A percentile compares a stretch with the other conserved stretches of the same genome.
phyloP scores from a whole-genome alignment of 2,888 invertebrate species.

The Nymphalis polychloros region DNA sequence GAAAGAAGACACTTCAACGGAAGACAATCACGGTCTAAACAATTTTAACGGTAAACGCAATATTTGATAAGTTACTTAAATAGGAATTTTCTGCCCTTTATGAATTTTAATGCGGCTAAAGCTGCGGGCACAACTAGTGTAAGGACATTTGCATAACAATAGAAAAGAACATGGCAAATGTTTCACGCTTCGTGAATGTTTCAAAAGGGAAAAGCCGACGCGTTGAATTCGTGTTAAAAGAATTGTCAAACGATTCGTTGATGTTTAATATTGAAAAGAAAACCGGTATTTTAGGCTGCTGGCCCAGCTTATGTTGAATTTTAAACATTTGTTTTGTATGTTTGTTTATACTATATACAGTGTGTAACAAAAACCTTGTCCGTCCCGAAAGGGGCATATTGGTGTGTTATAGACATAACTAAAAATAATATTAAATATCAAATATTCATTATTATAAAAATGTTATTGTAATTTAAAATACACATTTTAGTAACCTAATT shows the following conservation, averaged over 20 bases:
- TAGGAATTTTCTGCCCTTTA: neutral
- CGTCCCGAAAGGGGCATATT: no score
- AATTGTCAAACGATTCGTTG: conserved; percentile 20
- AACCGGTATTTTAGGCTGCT: neutral
- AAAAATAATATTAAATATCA: no score
- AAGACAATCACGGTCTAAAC: no score
- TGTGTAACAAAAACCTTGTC: no score
- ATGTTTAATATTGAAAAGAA: conserved; percentile 24
- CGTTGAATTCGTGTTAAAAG: conserved; percentile 21
- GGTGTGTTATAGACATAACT: no score
- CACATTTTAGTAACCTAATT: no score
- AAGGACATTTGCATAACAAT: conserved; percentile 26
- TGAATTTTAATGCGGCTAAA: conserved; percentile 6
- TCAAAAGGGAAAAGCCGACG: conserved; percentile 18
- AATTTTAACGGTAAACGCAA: no score
- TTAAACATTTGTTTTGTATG: neutral
- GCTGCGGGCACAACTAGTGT: conserved; percentile 13
- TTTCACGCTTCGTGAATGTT: conserved; percentile 26
- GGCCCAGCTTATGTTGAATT: neutral
- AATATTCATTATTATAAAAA: no score
- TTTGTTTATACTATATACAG: neutral
- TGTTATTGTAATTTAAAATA: no score
- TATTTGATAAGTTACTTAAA: neutral
- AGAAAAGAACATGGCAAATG: conserved; percentile 17
- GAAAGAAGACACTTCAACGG: no score